Evolutionary conservation across 2,797 vertebrate genomes (phyloP), one percentile per base, ranked within the genome.

Genomic region (Megalops cyprinoides): DNA sequence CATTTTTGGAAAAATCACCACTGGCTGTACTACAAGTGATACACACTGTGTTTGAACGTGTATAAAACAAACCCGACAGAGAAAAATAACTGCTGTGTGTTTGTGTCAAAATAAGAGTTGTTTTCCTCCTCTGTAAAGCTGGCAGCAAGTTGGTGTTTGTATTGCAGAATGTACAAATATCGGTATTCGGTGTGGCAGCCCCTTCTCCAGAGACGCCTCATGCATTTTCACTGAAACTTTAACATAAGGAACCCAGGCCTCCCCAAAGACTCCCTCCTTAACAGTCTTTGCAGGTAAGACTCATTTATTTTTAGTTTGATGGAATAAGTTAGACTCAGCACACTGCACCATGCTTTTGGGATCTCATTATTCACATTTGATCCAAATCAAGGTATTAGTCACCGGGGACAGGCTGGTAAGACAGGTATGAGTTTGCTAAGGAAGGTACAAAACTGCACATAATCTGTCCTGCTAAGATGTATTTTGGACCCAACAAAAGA

Each of bases 291-390:
- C 73, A 76, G 58, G 73, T 74, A 76, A 51, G 58, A 49, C 62
- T 75, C 39, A 71, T 71, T 71, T 71, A 71, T 71, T 71, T 42
- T 58, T 74, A 53, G 74, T 53, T 81, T 81, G 69, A 80, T 53
- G 25, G 79, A 49, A 39, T 71, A 60, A 55, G 31, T 25, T 37
- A 48, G 49, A 71, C 53, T 80, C 79, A 74, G 42, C 74, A 42
- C 69, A 58, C 25, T 65, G 55, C 31, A 49, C 20, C 12, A 20
- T 73, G 79, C 55, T 76, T 76, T 81, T 76, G 79, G 79, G 79
- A 81, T 53, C 56, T 76, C 46, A 53, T 81, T 81, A 81, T 76
- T 76, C 79, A 65, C 75, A 81, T 76, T 80, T 73, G 46, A 80
- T 80, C 42, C 37, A 75, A 62, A 75, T 48, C 8, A 53, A 80